Base-by-base conservation (phyloP, 1,140 invertebrate species). In the Ptiloglossa arizonensis region DNA sequence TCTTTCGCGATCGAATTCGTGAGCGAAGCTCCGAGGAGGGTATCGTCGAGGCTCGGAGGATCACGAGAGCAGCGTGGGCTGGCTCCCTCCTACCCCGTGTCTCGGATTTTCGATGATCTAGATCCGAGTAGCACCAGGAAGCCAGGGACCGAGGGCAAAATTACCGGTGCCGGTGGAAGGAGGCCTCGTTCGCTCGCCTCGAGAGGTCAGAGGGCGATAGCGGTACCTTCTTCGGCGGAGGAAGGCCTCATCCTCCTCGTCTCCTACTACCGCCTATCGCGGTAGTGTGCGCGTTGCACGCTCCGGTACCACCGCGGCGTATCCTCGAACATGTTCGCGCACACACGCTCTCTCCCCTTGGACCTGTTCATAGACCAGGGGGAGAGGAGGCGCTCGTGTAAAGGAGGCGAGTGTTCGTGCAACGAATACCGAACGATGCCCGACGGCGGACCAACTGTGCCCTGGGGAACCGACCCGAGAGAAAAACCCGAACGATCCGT, bases 141-240 rank as follows among this genome's bases (percentile, higher is more conserved):
- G 90, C 88, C 81, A n/a, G 85, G 82, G 82, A 87, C 85, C 85
- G 84, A 86, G 82, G 81, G 87, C 83, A 87, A 91, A 91, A 91
- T 91, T 90, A 91, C 88, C 87, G 87, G 89, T 91, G 83, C 86
- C 82, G 78, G 86, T 87, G 84, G 85, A 90, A 88, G 88, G 87
- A 90, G 89, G 86, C 78, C 87, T 89, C 82, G 85, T 86, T 91
- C 86, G 86, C 89, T 90, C 82, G 87, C 75, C 81, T 84, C 29
- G 78, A 86, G 88, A 87, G 91, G 91, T 92, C 90, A 92, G 85
- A 92, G 91, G 91, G 89, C 89, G 88, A 90, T 92, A 92, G 91
- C 91, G 91, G 91, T 92, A 92, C 90, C 88, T 81, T 89, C 88
- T 83, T 84, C 62, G 56, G 57, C 71, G 76, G 81, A 89, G 86